Conservation (phyloP, 2,888 invertebrate genomes). For the Cataglyphis livida region DNA sequence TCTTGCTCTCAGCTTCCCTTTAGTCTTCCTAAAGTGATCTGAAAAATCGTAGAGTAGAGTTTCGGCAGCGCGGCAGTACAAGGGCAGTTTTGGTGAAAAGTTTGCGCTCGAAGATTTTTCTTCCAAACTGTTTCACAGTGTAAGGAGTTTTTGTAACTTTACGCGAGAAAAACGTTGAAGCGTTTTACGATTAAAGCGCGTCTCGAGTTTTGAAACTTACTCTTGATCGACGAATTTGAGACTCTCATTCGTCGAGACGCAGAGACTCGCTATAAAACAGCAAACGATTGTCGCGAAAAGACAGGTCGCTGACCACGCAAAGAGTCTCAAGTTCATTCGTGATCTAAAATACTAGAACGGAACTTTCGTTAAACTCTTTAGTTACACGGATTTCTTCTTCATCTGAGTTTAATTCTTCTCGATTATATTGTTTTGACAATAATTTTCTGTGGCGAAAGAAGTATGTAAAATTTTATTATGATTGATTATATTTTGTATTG, state of each 20-base stretch:
- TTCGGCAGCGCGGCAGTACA: slow-evolving; percentile 26
- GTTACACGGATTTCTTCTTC: slow-evolving; percentile 10
- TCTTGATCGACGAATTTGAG: slow-evolving; percentile 49
- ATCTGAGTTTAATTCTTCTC: background rate
- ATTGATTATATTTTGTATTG: background rate
- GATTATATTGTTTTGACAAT: background rate
- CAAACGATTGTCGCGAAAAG: slow-evolving; percentile 38
- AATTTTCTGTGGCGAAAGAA: background rate
- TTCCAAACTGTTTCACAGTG: slow-evolving; percentile 42
- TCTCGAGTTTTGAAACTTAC: slow-evolving; percentile 53
- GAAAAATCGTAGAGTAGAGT: slow-evolving; percentile 40
- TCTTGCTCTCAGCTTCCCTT: background rate
- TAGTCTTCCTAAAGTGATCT: slow-evolving; percentile 26
- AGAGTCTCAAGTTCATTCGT: slow-evolving; percentile 62
- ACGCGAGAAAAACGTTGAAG: slow-evolving; percentile 48
- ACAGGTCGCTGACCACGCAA: slow-evolving; percentile 59
- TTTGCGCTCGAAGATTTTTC: slow-evolving; percentile 43
- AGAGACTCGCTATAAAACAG: slow-evolving; percentile 58
- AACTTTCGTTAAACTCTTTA: slow-evolving; percentile 19
- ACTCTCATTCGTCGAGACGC: slow-evolving; percentile 49
- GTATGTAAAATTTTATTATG: background rate
- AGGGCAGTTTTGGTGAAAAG: slow-evolving; percentile 51
- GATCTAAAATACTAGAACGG: slow-evolving; percentile 53
- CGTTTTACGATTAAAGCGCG: slow-evolving; percentile 54
- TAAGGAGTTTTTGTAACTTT: slow-evolving; percentile 48